These are phyloP conservation scores for Belonocnema kinseyi DNA, from an alignment of 1,140 invertebrate genomes.

Conservation along the genomic window DNA sequence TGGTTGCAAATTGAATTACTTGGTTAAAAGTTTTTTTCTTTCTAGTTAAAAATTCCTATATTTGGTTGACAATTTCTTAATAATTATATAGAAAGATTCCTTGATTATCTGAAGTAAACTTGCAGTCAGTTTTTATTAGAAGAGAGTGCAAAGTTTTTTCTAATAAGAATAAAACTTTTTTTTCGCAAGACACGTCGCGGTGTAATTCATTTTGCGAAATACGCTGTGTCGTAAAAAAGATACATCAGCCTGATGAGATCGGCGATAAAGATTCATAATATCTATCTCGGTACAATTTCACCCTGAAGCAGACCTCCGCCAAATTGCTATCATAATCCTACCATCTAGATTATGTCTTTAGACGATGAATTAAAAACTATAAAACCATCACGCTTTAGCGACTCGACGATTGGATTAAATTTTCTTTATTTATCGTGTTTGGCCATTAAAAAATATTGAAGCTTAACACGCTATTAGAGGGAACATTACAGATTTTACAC, in stretches of 20 bases:
- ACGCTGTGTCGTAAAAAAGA: constrained; percentile 32
- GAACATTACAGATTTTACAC: not conserved
- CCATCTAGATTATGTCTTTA: constrained; percentile 38
- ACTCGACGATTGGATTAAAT: constrained; percentile 36
- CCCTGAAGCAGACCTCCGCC: constrained; percentile 14
- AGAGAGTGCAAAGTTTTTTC: not conserved
- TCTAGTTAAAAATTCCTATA: no score
- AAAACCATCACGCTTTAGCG: constrained; percentile 32
- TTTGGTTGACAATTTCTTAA: no score
- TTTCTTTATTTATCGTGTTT: constrained; percentile 41
- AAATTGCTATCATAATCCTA: constrained; percentile 34
- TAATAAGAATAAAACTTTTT: not conserved
- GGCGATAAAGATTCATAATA: constrained; percentile 42
- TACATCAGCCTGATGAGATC: constrained; percentile 39
- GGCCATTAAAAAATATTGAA: constrained; percentile 44
- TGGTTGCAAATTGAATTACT: no score
- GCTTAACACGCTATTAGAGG: constrained; percentile 11
- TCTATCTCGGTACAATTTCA: constrained; percentile 38
- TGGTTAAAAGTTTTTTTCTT: no score
- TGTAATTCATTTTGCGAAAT: constrained; percentile 38
- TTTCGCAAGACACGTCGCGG: not conserved
- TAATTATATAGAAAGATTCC: no score
- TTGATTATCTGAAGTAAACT: no score
- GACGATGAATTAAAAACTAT: constrained; percentile 37
- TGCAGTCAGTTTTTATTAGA: not conserved